A percentile compares a stretch with the other conserved stretches of the same genome.
Conservation (phyloP, 2,888 invertebrate genomes). For the Drosophila yooni region DNA sequence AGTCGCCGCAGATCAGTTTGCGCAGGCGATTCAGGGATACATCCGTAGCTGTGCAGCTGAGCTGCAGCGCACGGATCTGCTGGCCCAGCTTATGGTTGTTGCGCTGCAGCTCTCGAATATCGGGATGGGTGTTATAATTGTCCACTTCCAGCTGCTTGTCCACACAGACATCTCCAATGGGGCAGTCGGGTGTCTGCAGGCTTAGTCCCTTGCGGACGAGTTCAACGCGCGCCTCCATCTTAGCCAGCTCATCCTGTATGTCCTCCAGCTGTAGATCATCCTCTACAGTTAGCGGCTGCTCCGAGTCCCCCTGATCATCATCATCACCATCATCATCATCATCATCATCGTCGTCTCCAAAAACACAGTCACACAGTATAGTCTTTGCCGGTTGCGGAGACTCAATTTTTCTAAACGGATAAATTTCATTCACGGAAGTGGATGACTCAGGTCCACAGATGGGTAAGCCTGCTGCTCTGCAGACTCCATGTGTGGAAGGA, state of each 20-base stretch:
- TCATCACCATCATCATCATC: not conserved
- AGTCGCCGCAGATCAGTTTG: slow-evolving; percentile 14
- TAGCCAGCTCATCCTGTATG: slow-evolving; percentile 31
- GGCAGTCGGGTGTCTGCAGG: slow-evolving; percentile 34
- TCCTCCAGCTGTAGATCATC: slow-evolving; percentile 19
- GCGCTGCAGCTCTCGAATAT: slow-evolving; percentile 34
- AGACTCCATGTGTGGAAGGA: not conserved
- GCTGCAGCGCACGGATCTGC: slow-evolving; percentile 35
- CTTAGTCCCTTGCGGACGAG: slow-evolving; percentile 18
- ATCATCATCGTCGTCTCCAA: not conserved
- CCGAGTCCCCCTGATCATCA: not conserved
- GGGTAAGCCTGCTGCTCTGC: slow-evolving; percentile 38
- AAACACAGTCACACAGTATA: slow-evolving; percentile 24
- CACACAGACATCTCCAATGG: slow-evolving; percentile 20
- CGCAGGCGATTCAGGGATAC: slow-evolving; percentile 6
- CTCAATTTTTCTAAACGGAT: not conserved
- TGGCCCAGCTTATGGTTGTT: slow-evolving; percentile 34
- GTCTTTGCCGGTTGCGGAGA: not conserved
- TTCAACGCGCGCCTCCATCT: slow-evolving; percentile 11
- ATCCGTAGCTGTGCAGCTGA: slow-evolving; percentile 24
- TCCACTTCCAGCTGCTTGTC: slow-evolving; percentile 37
- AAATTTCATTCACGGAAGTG: not conserved
- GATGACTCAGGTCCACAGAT: slow-evolving; percentile 9
- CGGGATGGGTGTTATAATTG: slow-evolving; percentile 7
- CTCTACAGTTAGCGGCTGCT: not conserved